phyloP scores from a whole-genome alignment of 2,797 vertebrate genomes.

The Acrocephalus scirpaceus region DNA sequence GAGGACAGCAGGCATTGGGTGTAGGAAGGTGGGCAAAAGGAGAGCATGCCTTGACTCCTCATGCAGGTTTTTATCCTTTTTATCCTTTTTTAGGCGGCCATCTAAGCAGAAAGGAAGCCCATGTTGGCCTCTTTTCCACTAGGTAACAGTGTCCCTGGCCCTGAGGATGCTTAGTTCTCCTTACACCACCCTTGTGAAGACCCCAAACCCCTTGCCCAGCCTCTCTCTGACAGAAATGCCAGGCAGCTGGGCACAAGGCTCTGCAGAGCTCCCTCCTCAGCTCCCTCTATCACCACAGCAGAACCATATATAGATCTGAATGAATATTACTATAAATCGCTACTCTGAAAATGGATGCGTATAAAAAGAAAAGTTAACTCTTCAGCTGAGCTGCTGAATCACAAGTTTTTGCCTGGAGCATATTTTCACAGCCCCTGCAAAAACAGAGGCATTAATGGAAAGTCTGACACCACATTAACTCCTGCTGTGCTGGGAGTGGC shows the following conservation, averaged over 20 bases:
- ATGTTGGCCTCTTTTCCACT: not conserved
- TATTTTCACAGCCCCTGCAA: conserved; percentile 23
- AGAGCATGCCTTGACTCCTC: not conserved
- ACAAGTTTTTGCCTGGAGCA: conserved; percentile 38
- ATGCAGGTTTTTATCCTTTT: not conserved
- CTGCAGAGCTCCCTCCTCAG: not conserved
- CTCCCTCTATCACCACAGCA: not conserved
- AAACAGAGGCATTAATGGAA: conserved; percentile 63
- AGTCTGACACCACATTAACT: conserved; percentile 42
- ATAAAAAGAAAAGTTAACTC: conserved; percentile 10
- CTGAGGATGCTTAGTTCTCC: not conserved
- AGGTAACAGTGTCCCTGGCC: no score
- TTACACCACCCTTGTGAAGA: not conserved
- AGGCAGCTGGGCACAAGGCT: not conserved
- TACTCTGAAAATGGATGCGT: not conserved
- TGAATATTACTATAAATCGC: not conserved
- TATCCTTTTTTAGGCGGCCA: not conserved
- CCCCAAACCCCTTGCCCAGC: not conserved
- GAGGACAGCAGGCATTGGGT: accelerated
- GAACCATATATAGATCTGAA: conserved; percentile 16
- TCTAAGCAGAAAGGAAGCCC: not conserved
- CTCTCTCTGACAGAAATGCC: not conserved
- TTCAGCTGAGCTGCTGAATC: conserved; percentile 8
- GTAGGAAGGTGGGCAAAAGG: not conserved
- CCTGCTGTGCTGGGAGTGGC: not conserved